Evolutionary conservation across 2,888 invertebrate genomes (phyloP).

Genomic region (Chaetoderma sp.): DNA sequence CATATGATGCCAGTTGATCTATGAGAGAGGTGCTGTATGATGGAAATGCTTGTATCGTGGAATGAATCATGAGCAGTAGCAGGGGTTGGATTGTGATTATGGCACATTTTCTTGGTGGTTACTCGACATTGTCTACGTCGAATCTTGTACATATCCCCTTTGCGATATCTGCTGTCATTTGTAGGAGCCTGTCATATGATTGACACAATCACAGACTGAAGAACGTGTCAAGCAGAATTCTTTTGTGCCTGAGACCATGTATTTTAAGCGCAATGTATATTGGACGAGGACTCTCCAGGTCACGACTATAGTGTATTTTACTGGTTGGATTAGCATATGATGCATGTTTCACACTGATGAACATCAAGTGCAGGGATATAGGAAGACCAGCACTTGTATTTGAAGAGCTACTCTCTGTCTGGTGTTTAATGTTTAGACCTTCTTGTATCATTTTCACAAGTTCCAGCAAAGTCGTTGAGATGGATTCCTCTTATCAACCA

Average conservation of each 20-base stretch:
- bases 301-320: constrained; percentile 2
- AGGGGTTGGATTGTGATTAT: constrained; percentile 13
- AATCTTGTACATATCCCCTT: constrained; percentile 8
- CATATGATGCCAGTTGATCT: not conserved
- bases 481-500: constrained; percentile 8
- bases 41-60: not conserved
- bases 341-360: constrained; percentile 4
- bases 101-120: constrained; percentile 6
- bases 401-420: not conserved
- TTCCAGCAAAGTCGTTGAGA: constrained; percentile 1
- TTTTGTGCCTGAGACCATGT: not conserved
- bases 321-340: too few relatives aligned
- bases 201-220: not conserved
- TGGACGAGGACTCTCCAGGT: constrained; percentile 13
- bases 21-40: not conserved
- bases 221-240: constrained; percentile 7
- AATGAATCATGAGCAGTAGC: constrained; percentile 22
- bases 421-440: not conserved
- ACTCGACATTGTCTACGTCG: constrained; percentile 21
- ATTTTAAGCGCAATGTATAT: constrained; percentile 8
- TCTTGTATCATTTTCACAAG: not conserved
- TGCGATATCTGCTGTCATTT: constrained; percentile 10
- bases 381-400: constrained; percentile 1
- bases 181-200: constrained; percentile 13
- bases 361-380: constrained; percentile 1